phyloP scores from a whole-genome alignment of 1,140 invertebrate genomes.

The Pseudomyrmex gracilis region DNA sequence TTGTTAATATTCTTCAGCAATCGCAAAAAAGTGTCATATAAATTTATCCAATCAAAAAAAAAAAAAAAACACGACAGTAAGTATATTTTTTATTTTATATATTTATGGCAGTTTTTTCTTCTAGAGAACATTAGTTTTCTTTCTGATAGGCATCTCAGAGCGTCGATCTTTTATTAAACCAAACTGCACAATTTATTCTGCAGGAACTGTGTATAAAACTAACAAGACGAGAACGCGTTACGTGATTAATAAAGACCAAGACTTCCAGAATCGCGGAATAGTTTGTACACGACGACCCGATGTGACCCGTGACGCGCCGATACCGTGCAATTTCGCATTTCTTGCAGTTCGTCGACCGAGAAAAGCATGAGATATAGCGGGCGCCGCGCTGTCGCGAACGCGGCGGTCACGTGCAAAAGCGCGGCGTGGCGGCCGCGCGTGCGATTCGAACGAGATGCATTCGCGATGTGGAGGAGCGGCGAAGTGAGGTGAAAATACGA shows the following conservation, averaged over 20 bases:
- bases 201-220: too few relatives aligned
- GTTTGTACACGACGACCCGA: not conserved
- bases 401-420: conserved; percentile 25
- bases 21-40: not conserved
- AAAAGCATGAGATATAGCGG: conserved; percentile 9
- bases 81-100: not conserved
- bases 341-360: conserved; percentile 58
- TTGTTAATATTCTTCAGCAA: not conserved
- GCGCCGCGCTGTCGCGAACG: not conserved
- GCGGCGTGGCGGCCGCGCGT: not conserved
- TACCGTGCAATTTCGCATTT: conserved; percentile 49
- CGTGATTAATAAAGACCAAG: too few relatives aligned
- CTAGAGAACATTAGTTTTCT: too few relatives aligned
- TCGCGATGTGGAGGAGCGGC: conserved; percentile 2
- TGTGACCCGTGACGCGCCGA: not conserved
- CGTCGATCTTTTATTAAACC: too few relatives aligned
- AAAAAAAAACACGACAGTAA: too few relatives aligned
- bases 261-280: not conserved
- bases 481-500: conserved; percentile 16
- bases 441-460: not conserved
- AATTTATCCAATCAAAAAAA: not conserved
- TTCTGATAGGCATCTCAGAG: too few relatives aligned
- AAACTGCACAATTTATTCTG: too few relatives aligned
- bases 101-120: too few relatives aligned
- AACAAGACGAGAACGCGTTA: too few relatives aligned